A percentile compares a stretch with the other conserved stretches of the same genome.
phyloP scores from a whole-genome alignment of 2,797 vertebrate genomes.

The Gouania willdenowi region DNA sequence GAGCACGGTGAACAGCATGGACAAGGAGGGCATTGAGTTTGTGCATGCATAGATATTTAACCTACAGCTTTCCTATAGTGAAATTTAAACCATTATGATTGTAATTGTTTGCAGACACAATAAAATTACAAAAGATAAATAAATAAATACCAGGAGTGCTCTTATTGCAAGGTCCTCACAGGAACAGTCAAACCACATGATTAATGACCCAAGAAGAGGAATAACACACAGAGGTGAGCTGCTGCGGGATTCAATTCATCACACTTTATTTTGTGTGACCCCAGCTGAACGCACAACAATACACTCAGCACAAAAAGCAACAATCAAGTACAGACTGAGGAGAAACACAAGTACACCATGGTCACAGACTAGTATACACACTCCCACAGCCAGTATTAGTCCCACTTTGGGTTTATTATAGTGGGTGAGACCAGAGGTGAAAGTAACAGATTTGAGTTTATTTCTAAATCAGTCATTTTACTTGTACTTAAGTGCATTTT shows the following conservation, averaged over 20 bases:
- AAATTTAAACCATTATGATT: neutral
- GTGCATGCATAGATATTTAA: neutral
- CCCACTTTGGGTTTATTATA: too few species aligned
- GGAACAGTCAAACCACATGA: conserved; percentile 50
- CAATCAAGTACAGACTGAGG: neutral
- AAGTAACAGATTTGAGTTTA: too few species aligned
- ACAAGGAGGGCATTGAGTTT: conserved; percentile 16
- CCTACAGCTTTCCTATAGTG: neutral
- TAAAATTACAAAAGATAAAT: conserved; percentile 21
- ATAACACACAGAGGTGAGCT: conserved; percentile 53
- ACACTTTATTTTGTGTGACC: conserved; percentile 65
- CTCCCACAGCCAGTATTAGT: too few species aligned
- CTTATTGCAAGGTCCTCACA: conserved; percentile 58
- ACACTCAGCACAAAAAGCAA: conserved; percentile 36
- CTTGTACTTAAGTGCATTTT: too few species aligned
- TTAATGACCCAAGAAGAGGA: conserved; percentile 55
- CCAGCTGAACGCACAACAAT: conserved; percentile 40
- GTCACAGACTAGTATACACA: too few species aligned
- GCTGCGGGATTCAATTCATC: conserved; percentile 63
- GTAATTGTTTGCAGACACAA: conserved; percentile 2
- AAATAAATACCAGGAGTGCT: conserved; percentile 22
- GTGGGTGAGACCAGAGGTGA: too few species aligned
- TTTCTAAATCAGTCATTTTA: too few species aligned
- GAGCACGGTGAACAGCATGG: conserved; percentile 14
- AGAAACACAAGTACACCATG: neutral